phyloP scores from a whole-genome alignment of 2,113 vertebrate genomes.

The Ammodytes dubius region DNA sequence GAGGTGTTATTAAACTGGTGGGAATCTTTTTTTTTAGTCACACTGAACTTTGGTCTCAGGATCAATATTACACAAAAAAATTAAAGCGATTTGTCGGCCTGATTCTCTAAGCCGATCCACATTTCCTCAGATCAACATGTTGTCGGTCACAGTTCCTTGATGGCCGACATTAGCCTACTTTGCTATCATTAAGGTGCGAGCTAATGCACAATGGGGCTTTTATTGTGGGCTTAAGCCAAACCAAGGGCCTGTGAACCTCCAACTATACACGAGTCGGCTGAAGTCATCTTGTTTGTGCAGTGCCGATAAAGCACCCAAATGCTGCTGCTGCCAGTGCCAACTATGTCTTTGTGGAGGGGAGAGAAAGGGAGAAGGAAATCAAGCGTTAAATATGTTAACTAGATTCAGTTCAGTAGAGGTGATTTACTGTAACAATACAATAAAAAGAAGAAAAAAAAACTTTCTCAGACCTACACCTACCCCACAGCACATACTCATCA shows the following conservation, averaged over 20 bases:
- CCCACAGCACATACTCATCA: neutral
- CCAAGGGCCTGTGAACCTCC: conserved; percentile 10
- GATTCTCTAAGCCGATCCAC: conserved; percentile 67
- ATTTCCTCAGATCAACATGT: conserved; percentile 70
- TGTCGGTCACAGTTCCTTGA: conserved; percentile 56
- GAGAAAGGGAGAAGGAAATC: conserved; percentile 34
- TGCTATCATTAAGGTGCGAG: conserved; percentile 57
- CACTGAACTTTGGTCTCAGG: conserved; percentile 46
- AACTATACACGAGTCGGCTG: conserved; percentile 8
- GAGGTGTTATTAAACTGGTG: neutral
- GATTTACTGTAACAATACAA: conserved; percentile 23
- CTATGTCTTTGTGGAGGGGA: neutral
- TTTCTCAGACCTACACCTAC: too few species aligned
- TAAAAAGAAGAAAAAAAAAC: neutral
- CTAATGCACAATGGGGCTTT: conserved; percentile 63
- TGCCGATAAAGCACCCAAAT: neutral
- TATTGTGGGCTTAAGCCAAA: conserved; percentile 52
- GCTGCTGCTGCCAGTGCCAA: too few species aligned
- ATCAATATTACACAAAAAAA: conserved; percentile 45
- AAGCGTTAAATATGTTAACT: neutral
- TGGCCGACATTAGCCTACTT: conserved; percentile 68
- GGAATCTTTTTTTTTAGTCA: conserved; percentile 9
- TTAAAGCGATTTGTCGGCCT: conserved; percentile 61
- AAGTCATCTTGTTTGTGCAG: conserved; percentile 62
- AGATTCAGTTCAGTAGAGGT: conserved; percentile 17